Conservation (phyloP, 2,888 invertebrate genomes). For the Allacma fusca region DNA sequence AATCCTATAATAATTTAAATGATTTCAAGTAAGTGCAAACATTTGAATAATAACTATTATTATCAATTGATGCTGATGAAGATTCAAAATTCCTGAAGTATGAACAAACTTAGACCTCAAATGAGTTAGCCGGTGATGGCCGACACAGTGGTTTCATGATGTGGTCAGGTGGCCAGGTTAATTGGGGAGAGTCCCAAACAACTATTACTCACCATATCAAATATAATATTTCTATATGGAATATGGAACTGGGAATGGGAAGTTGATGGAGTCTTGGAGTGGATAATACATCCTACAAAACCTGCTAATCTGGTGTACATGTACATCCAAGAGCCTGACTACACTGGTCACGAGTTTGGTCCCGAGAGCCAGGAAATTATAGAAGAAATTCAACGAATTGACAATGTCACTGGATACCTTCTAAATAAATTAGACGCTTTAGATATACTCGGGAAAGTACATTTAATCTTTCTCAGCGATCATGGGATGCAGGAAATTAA, state of each 20-base stretch:
- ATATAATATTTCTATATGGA: slow-evolving; percentile 17
- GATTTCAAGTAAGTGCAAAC: too few species aligned
- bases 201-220: slow-evolving; percentile 38
- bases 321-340: slow-evolving; percentile 77
- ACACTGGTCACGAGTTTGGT: slow-evolving; percentile 70
- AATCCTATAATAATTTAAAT: too few species aligned
- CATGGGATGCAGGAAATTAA: slow-evolving; percentile 76
- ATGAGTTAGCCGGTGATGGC: slow-evolving; percentile 67
- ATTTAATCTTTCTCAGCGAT: slow-evolving; percentile 76
- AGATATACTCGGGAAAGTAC: slow-evolving; percentile 68
- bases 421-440: slow-evolving; percentile 67
- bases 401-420: slow-evolving; percentile 68
- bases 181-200: slow-evolving; percentile 66
- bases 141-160: slow-evolving; percentile 72
- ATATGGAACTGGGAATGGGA: slow-evolving; percentile 66
- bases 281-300: slow-evolving; percentile 68
- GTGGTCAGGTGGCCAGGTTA: slow-evolving; percentile 75
- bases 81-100: not conserved
- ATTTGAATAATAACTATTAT: too few species aligned
- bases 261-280: slow-evolving; percentile 70
- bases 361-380: slow-evolving; percentile 66
- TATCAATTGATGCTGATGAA: too few species aligned
- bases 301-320: slow-evolving; percentile 75
- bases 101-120: slow-evolving; percentile 64
- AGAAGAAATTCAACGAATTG: slow-evolving; percentile 53